phyloP scores from a whole-genome alignment of 2,113 vertebrate genomes.

The Pachycephala philippinensis region DNA sequence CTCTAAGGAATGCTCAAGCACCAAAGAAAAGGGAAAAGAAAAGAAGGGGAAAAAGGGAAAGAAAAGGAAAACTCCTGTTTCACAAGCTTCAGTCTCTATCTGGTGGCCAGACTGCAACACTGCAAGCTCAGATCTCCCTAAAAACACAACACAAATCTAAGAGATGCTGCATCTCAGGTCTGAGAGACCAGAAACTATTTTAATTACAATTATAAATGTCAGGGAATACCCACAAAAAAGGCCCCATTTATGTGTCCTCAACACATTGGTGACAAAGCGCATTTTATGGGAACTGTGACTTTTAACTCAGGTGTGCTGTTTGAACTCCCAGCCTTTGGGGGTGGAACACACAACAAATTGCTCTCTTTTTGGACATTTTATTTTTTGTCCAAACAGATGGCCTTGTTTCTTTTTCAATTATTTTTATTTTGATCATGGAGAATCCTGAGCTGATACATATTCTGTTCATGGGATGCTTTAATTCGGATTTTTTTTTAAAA shows the following conservation, averaged over 20 bases:
- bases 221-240: background rate
- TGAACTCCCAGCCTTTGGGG: background rate
- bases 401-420: background rate
- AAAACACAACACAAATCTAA: background rate
- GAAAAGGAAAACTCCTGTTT: background rate
- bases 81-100: conserved; percentile 55
- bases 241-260: background rate
- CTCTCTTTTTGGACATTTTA: background rate
- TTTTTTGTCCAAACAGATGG: background rate
- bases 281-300: background rate
- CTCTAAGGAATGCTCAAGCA: background rate
- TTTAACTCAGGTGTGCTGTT: background rate
- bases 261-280: background rate
- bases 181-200: background rate
- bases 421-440: background rate
- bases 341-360: background rate
- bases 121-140: background rate
- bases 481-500: background rate
- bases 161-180: background rate
- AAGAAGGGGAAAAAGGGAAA: too few species aligned
- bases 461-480: background rate
- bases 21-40: background rate
- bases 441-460: background rate
- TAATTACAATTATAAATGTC: background rate
- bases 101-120: conserved; percentile 39